These are phyloP conservation scores for Phocides pigmalion DNA, from an alignment of 1,140 invertebrate species.

Conservation along the genomic window DNA sequence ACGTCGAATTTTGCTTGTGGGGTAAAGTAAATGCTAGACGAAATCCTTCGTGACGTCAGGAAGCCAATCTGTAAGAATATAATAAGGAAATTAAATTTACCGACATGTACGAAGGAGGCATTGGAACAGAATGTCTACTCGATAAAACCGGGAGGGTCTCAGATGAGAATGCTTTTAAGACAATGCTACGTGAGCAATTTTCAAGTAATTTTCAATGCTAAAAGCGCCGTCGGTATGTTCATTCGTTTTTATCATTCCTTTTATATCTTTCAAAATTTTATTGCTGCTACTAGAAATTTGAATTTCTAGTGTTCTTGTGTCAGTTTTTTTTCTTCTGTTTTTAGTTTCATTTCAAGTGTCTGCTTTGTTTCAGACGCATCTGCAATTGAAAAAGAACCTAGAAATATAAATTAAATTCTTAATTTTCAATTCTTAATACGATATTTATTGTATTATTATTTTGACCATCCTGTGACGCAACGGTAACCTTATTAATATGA, in stretches of 20 bases:
- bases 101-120: conserved; percentile 35
- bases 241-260: conserved; percentile 40
- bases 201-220: conserved; percentile 55
- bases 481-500: too few species aligned
- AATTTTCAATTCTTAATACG: too few species aligned
- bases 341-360: not conserved
- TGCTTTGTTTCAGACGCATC: not conserved
- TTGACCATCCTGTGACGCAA: too few species aligned
- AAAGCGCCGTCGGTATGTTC: conserved; percentile 40
- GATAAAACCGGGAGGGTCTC: conserved; percentile 42
- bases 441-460: too few species aligned
- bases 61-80: conserved; percentile 34
- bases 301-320: conserved; percentile 3
- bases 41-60: conserved; percentile 20
- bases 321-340: not conserved
- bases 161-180: conserved; percentile 47
- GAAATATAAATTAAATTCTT: too few species aligned
- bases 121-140: conserved; percentile 45
- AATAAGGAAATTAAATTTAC: conserved; percentile 46
- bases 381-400: too few species aligned
- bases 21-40: not conserved
- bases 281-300: conserved; percentile 9
- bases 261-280: conserved; percentile 37
- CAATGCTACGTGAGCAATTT: conserved; percentile 47
- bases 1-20: conserved; percentile 12